A percentile compares a stretch with the other conserved stretches of the same genome.
Evolutionary conservation across 2,797 vertebrate genomes (phyloP).

Genomic region (Xenentodon cancila): DNA sequence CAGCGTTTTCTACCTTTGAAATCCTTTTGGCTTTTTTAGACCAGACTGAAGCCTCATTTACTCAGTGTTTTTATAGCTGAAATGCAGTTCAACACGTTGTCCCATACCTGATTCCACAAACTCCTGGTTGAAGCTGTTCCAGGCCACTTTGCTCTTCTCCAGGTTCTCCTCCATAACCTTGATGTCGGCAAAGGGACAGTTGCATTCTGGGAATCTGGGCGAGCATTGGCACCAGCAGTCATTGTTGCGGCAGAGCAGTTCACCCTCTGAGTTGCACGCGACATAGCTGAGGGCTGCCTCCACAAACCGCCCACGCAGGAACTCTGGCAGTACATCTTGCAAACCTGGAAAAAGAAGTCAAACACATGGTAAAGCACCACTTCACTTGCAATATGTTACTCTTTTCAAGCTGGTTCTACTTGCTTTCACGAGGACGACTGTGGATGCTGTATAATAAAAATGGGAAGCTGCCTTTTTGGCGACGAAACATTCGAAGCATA

Average conservation of each 20-base stretch:
- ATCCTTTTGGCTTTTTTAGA: not conserved
- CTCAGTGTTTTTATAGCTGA: not conserved
- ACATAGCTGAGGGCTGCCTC: slow-evolving; percentile 96
- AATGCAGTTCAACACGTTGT: not conserved
- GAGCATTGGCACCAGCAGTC: slow-evolving; percentile 96
- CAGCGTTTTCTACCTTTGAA: no score
- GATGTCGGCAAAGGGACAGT: slow-evolving; percentile 93
- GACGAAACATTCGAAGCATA: not conserved
- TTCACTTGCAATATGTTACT: no score
- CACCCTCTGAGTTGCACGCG: slow-evolving; percentile 93
- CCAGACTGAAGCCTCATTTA: not conserved
- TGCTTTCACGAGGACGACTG: no score
- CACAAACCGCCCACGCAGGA: slow-evolving; percentile 93
- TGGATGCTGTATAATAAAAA: not conserved
- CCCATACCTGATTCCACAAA: slow-evolving; percentile 94
- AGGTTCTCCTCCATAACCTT: slow-evolving; percentile 93
- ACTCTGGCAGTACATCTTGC: slow-evolving; percentile 92
- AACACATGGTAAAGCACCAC: not conserved
- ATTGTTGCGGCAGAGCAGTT: slow-evolving; percentile 90
- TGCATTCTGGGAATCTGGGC: slow-evolving; percentile 90
- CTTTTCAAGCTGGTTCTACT: no score
- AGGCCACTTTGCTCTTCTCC: slow-evolving; percentile 87
- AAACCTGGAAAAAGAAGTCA: slow-evolving; percentile 80
- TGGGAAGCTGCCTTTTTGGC: slow-evolving; percentile 3
- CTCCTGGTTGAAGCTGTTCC: slow-evolving; percentile 87